Base-by-base conservation (phyloP, 2,797 vertebrate species). In the Characodon lateralis region DNA sequence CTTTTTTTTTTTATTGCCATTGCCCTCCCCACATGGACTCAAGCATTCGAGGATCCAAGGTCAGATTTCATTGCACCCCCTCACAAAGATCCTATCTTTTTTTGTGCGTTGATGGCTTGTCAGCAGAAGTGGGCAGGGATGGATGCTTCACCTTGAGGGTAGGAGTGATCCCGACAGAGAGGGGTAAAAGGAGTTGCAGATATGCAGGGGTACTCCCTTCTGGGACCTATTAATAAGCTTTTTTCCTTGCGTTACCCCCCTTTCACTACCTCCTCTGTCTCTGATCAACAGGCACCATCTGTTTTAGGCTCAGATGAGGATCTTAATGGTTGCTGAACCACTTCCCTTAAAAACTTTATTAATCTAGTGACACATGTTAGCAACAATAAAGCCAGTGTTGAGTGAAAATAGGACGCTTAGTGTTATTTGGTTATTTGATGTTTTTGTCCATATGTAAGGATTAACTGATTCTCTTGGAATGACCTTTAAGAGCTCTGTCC, bases 91-190 rank as follows among this genome's bases (percentile, higher is more conserved):
- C 78, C 81, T 18, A 28, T 43, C 22, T 69, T 78, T 76, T 63
- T 76, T 63, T 78, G 61, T 75, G 73, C 68, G 76, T 66, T 59
- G 76, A 84, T 83, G 76, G 76, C 73, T 2, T 88, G 83, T 92
- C 90, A 91, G 86, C 90, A 89, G 77, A 92, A 91, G 80, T 88
- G 81, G 84, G 83, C 85, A 89, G 79, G 85, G 84, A 89, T 91
- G 80, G 82, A 91, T 89, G 78, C 77, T 87, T 79, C 84, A 85
- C 86, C 91, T 87, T 74, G 71, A 87, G 88, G 86, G 82, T 61
- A 81, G 78, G 72, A 80, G 68, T 43, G 73, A 81, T 71, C 65
- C 48, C 76, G 85, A 87, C 66, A 46, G 80, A 84, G 70, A 78
- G 66, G 71, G 61, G 76, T 71, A 58, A 75, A 69, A 24, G 78